These are phyloP conservation scores for Centrocercus urophasianus DNA, from an alignment of 2,113 vertebrate species.

Conservation along the genomic window DNA sequence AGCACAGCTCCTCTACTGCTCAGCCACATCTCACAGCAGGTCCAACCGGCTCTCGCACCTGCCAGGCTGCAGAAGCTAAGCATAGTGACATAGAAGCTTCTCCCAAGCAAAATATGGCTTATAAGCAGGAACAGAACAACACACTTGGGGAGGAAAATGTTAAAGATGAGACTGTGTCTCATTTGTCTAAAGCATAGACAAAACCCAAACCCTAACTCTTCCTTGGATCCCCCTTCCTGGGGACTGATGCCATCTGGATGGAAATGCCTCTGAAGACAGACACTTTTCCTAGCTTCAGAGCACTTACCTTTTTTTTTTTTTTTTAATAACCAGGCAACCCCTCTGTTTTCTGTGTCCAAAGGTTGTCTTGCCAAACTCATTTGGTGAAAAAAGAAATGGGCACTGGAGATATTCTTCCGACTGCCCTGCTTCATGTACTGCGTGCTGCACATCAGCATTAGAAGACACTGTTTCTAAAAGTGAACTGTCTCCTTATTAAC, in stretches of 20 bases:
- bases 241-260: not conserved
- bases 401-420: slow-evolving; percentile 6
- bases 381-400: slow-evolving; percentile 10
- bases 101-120: not conserved
- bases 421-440: not conserved
- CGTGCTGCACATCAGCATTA: not conserved
- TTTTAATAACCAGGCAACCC: not conserved
- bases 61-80: fast-evolving
- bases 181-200: not conserved
- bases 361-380: not conserved
- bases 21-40: not conserved
- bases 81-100: not conserved
- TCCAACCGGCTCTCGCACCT: not conserved
- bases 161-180: not conserved
- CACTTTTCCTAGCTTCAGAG: not conserved
- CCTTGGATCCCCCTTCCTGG: not conserved
- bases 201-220: not conserved
- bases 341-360: not conserved
- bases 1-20: not conserved
- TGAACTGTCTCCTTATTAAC: slow-evolving; percentile 25
- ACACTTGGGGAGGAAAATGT: not conserved
- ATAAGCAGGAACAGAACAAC: not conserved
- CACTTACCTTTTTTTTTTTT: not conserved
- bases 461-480: slow-evolving; percentile 40
- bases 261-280: not conserved